These are phyloP conservation scores for Folsomia candida DNA, from an alignment of 2,888 invertebrate genomes.

Conservation along the genomic window DNA sequence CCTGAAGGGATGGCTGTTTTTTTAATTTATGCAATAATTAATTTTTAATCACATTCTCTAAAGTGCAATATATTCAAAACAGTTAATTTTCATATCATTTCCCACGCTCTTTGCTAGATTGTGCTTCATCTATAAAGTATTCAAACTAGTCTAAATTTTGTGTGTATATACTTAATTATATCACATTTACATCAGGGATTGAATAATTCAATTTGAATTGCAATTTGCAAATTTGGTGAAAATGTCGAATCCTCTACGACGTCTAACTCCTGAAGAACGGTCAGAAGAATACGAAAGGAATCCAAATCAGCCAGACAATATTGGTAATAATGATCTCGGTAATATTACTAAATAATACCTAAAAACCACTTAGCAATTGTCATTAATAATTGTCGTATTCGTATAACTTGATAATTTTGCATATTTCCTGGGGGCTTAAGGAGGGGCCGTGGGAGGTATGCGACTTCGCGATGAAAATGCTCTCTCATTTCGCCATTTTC, in stretches of 20 bases:
- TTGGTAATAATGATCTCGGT: not conserved
- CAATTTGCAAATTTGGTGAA: too few relatives aligned
- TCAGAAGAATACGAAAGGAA: slow-evolving; percentile 29
- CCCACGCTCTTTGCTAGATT: too few relatives aligned
- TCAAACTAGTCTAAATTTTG: too few relatives aligned
- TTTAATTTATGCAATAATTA: too few relatives aligned
- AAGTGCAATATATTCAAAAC: too few relatives aligned
- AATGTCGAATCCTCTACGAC: slow-evolving; percentile 42
- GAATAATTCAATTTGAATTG: too few relatives aligned
- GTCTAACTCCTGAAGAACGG: slow-evolving; percentile 24
- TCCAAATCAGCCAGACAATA: slow-evolving; percentile 16
- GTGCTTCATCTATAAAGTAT: too few relatives aligned
- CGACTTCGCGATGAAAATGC: slow-evolving; percentile 69
- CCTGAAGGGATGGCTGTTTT: too few relatives aligned
- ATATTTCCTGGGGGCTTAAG: slow-evolving; percentile 11
- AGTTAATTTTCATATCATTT: too few relatives aligned
- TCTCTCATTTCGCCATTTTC: slow-evolving; percentile 81
- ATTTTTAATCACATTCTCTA: too few relatives aligned
- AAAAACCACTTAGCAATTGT: not conserved
- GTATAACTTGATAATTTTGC: not conserved
- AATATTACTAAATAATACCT: not conserved
- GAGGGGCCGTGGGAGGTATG: slow-evolving; percentile 56
- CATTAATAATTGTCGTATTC: not conserved
- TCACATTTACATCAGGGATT: too few relatives aligned
- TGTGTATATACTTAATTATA: too few relatives aligned